These are phyloP conservation scores for Chironomus tentans DNA, from an alignment of 2,888 invertebrate genomes.

Conservation along the genomic window DNA sequence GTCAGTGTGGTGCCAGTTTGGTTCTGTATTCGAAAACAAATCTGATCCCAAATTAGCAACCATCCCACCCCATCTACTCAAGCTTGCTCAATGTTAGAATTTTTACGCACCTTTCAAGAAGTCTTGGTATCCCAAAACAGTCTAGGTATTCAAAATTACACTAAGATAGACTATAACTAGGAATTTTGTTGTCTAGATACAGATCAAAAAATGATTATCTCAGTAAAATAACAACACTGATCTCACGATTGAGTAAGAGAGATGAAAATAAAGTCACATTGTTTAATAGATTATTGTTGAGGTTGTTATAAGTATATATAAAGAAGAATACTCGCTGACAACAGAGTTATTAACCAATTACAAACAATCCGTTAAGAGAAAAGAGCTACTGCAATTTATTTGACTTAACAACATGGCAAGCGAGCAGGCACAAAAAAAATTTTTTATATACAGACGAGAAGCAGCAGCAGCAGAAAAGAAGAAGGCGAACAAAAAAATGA, in stretches of 20 bases:
- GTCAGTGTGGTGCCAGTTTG: too few species aligned
- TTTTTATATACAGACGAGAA: neutral
- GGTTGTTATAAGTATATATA: neutral
- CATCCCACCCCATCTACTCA: too few species aligned
- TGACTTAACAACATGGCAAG: neutral
- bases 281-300: neutral
- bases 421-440: neutral
- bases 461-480: neutral
- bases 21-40: too few species aligned
- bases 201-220: too few species aligned
- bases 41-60: too few species aligned
- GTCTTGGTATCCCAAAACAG: too few species aligned
- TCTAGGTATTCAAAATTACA: too few species aligned
- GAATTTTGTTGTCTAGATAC: too few species aligned
- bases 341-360: conserved; percentile 26
- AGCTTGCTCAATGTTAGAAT: too few species aligned
- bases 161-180: too few species aligned
- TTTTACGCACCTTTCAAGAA: too few species aligned
- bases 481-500: neutral
- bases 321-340: neutral
- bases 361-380: conserved; percentile 3
- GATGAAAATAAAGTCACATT: neutral
- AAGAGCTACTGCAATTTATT: conserved; percentile 25
- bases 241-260: neutral
- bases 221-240: too few species aligned